Evolutionary conservation across 2,888 invertebrate genomes (phyloP).

Genomic region (Drosophila bunnanda): DNA sequence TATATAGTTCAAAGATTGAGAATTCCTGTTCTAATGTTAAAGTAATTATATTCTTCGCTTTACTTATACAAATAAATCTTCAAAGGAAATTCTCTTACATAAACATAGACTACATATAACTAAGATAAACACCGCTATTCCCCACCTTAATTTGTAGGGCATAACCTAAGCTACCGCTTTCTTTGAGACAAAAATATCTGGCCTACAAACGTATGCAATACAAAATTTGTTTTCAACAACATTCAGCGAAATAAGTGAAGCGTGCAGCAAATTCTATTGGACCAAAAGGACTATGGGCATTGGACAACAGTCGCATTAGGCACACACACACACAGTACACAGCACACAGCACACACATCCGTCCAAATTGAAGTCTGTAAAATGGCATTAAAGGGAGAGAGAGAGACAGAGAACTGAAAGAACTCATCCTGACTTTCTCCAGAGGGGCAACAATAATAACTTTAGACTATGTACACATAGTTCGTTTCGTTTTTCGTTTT

Average conservation of each 20-base stretch:
- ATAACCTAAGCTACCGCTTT: constrained; percentile 1
- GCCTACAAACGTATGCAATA: constrained; percentile 59
- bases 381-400: constrained; percentile 46
- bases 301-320: constrained; percentile 49
- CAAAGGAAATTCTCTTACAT: too few relatives aligned
- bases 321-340: constrained; percentile 11
- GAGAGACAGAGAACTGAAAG: background rate
- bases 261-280: constrained; percentile 58
- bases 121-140: too few relatives aligned
- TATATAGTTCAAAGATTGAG: too few relatives aligned
- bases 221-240: constrained; percentile 42
- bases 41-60: too few relatives aligned
- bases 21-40: too few relatives aligned
- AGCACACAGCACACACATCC: background rate
- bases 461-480: constrained; percentile 49
- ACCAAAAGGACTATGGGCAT: constrained; percentile 26
- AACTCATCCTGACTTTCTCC: constrained; percentile 6
- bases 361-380: constrained; percentile 42
- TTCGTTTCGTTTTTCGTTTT: constrained; percentile 52
- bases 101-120: too few relatives aligned
- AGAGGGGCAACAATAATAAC: constrained; percentile 57
- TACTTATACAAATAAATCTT: too few relatives aligned
- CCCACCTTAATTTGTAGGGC: background rate
- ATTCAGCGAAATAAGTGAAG: constrained; percentile 60
- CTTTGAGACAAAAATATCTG: constrained; percentile 35